Conservation (phyloP, 2,888 invertebrate genomes). For the Zygogramma bicolorata region DNA sequence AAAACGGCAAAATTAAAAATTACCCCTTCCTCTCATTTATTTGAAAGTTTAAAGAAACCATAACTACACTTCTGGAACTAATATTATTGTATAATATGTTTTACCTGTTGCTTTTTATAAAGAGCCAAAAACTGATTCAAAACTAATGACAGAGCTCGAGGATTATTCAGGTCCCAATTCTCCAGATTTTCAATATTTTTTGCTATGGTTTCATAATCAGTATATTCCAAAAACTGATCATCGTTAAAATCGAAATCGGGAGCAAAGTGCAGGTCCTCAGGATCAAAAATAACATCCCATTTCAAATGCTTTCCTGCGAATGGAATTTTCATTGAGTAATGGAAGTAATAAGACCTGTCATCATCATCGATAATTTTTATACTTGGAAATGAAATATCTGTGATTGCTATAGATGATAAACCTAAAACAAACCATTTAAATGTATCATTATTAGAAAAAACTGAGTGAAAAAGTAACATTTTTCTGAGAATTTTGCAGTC, state of each 20-base stretch:
- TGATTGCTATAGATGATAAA: constrained; percentile 41
- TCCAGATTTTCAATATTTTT: constrained; percentile 72
- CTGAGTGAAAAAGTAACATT: not conserved
- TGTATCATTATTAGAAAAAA: not conserved
- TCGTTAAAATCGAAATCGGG: constrained; percentile 83
- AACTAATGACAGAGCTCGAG: constrained; percentile 72
- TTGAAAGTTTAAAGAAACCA: too few relatives aligned
- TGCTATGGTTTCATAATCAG: constrained; percentile 70
- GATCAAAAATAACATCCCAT: constrained; percentile 80
- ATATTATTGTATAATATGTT: not conserved
- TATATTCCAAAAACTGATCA: constrained; percentile 73
- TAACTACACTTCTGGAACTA: too few relatives aligned
- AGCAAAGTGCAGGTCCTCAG: constrained; percentile 69
- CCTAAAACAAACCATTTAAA: constrained; percentile 45
- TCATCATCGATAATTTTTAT: constrained; percentile 27
- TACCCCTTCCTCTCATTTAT: too few relatives aligned
- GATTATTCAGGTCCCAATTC: constrained; percentile 75
- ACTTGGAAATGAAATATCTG: constrained; percentile 35
- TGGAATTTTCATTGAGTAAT: constrained; percentile 76
- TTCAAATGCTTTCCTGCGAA: constrained; percentile 76
- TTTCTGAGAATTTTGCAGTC: not conserved
- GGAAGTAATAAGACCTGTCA: constrained; percentile 41
- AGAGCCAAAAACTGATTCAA: constrained; percentile 73
- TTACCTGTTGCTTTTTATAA: constrained; percentile 76
- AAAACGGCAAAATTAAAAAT: too few relatives aligned